A percentile compares a stretch with the other conserved stretches of the same genome.
These are phyloP conservation scores for Deroptyus accipitrinus DNA, from an alignment of 2,113 vertebrate genomes.

Conservation along the genomic window DNA sequence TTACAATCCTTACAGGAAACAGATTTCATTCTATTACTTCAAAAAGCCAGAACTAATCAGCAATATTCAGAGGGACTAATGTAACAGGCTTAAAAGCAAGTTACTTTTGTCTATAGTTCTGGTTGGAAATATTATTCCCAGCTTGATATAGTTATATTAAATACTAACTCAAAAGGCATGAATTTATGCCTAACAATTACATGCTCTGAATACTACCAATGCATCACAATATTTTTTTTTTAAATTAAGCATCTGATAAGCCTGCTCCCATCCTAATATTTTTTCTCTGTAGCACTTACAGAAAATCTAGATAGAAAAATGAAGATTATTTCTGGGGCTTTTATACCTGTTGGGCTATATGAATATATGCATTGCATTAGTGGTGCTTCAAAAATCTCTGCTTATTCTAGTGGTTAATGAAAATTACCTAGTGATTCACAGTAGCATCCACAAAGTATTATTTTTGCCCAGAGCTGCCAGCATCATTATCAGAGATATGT, in stretches of 20 bases:
- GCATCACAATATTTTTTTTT: not conserved
- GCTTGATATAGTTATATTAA: not conserved
- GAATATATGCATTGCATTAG: not conserved
- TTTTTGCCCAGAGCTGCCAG: not conserved
- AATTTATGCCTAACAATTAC: not conserved
- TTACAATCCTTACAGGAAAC: not conserved
- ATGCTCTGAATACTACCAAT: not conserved
- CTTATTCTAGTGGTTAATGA: conserved; percentile 5
- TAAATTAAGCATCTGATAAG: not conserved
- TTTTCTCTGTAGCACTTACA: not conserved
- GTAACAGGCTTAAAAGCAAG: not conserved
- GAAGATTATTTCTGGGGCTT: not conserved
- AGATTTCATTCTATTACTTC: not conserved
- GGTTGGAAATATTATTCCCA: not conserved
- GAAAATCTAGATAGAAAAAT: not conserved
- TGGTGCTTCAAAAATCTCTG: not conserved
- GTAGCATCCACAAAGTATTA: not conserved
- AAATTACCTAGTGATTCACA: not conserved
- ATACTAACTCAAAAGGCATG: not conserved
- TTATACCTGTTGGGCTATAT: not conserved
- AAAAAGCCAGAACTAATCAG: not conserved
- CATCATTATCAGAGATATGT: not conserved
- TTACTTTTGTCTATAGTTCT: not conserved
- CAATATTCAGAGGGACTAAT: not conserved
- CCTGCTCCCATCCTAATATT: not conserved